Evolutionary conservation across 2,797 vertebrate genomes (phyloP).

Genomic region (Poliocrania exsul): DNA sequence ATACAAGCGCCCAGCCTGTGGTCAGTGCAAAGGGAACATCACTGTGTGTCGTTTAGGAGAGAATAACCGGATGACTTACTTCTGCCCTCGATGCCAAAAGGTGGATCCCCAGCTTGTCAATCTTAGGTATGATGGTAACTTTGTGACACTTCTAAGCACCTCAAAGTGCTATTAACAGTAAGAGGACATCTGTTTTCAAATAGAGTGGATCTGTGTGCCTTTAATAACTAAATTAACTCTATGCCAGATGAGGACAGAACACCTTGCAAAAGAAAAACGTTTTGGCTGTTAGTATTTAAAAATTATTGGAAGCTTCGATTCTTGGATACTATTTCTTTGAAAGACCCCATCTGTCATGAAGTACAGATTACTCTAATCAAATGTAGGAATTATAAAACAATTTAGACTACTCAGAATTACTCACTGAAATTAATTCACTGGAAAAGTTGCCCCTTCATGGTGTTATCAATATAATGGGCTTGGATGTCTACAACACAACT

Average conservation of each 20-base stretch:
- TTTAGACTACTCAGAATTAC: not conserved
- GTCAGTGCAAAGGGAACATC: slow-evolving; percentile 81
- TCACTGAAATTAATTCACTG: not conserved
- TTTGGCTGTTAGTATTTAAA: not conserved
- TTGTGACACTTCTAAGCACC: not conserved
- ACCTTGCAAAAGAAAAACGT: not conserved
- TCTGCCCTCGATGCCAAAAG: slow-evolving; percentile 89
- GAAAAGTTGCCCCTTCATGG: not conserved
- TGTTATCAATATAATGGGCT: not conserved
- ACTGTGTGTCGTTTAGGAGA: slow-evolving; percentile 90
- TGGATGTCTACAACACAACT: not conserved
- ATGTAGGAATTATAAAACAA: not conserved
- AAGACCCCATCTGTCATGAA: not conserved
- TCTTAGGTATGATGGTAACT: slow-evolving; percentile 77
- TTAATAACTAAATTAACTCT: not conserved
- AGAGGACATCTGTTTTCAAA: not conserved
- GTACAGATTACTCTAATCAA: not conserved
- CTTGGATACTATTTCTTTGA: not conserved
- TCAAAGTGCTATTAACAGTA: not conserved
- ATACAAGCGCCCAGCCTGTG: slow-evolving; percentile 85
- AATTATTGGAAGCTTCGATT: not conserved
- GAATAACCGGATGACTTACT: slow-evolving; percentile 91
- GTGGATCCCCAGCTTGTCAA: slow-evolving; percentile 78
- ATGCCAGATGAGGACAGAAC: not conserved
- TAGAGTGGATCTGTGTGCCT: not conserved